Evolutionary conservation across 2,113 vertebrate species (phyloP).

Genomic region (Chiloscyllium plagiosum): DNA sequence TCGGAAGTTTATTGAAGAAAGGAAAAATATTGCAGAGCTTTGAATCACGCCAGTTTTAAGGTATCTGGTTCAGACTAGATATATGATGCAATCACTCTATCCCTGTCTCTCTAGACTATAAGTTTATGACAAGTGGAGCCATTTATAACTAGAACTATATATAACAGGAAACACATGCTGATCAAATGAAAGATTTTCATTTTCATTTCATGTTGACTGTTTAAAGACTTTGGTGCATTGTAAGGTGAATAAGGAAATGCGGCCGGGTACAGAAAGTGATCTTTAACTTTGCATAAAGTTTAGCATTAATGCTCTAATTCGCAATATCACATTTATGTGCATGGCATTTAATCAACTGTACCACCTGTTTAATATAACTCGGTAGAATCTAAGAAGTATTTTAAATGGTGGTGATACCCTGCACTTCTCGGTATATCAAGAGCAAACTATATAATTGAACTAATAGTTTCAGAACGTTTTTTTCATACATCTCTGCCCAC

Average conservation of each 20-base stretch:
- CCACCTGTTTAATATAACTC: neutral
- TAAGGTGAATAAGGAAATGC: neutral
- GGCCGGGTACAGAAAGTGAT: neutral
- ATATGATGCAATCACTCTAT: conserved; percentile 37
- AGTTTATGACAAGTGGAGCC: conserved; percentile 21
- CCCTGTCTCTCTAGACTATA: conserved; percentile 29
- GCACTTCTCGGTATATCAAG: neutral
- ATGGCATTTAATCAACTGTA: neutral
- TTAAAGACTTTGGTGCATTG: neutral
- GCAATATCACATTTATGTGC: neutral
- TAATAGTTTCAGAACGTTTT: neutral
- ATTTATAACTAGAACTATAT: conserved; percentile 15
- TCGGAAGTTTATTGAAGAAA: conserved; percentile 11
- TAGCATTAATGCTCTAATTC: neutral
- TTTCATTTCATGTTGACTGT: neutral
- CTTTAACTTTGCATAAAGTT: neutral
- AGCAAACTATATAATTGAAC: neutral
- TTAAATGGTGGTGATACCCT: neutral
- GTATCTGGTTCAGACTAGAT: conserved; percentile 38
- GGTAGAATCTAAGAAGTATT: too few relatives aligned
- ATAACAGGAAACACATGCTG: neutral
- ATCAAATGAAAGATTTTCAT: conserved; percentile 13
- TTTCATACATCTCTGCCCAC: neutral
- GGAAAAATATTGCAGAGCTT: conserved; percentile 35
- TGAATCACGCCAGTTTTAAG: neutral